These are phyloP conservation scores for Oscheius sp. DNA, from an alignment of 2,888 invertebrate species.

Conservation along the genomic window DNA sequence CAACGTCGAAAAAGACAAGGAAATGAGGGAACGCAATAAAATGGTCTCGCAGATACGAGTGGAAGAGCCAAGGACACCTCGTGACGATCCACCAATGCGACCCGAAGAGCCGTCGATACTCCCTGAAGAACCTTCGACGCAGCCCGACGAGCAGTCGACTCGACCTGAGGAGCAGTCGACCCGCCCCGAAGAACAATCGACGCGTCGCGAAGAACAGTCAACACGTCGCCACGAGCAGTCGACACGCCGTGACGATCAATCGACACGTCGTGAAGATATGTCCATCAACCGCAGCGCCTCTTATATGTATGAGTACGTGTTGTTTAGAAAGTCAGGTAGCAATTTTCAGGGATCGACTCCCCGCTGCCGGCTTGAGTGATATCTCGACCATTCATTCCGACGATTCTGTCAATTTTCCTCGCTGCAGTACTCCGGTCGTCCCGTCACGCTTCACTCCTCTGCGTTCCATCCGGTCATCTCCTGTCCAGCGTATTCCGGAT, in stretches of 20 bases:
- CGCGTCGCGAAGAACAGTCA: neutral
- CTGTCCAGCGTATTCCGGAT: neutral
- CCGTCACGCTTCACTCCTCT: conserved; percentile 8
- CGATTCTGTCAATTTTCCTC: neutral
- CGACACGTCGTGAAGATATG: no score
- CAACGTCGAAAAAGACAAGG: neutral
- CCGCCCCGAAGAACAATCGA: no score
- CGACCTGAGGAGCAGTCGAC: no score
- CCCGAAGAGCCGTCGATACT: neutral
- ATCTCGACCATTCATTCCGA: conserved; percentile 8
- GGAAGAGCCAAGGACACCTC: no score
- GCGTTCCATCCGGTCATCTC: neutral
- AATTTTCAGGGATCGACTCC: neutral
- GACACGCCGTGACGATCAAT: no score
- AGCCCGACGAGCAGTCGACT: neutral
- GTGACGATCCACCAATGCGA: no score
- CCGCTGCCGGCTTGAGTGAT: neutral
- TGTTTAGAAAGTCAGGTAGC: neutral
- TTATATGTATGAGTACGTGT: no score
- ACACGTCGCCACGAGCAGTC: no score
- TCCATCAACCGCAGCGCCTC: no score
- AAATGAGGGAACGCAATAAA: neutral
- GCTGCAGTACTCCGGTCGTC: conserved; percentile 11
- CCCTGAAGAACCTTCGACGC: neutral
- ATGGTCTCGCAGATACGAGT: no score